Conservation (phyloP, 2,797 vertebrate species). For the Lagocephalus sceleratus region DNA sequence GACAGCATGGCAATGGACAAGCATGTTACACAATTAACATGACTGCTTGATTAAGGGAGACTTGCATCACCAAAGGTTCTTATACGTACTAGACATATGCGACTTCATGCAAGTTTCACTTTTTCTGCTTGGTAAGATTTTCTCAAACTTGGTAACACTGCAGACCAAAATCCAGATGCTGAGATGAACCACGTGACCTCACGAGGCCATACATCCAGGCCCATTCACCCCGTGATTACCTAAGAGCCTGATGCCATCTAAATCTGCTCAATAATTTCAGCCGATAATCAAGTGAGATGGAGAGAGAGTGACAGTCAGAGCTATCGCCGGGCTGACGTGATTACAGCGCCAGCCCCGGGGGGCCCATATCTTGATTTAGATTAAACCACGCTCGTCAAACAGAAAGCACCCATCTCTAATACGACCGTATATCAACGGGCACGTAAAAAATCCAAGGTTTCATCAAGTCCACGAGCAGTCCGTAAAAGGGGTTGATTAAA, state of each 20-base stretch:
- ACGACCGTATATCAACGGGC: constrained; percentile 51
- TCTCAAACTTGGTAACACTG: constrained; percentile 13
- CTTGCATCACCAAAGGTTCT: constrained; percentile 32
- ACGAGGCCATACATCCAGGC: constrained; percentile 46
- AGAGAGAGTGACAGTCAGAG: constrained; percentile 53
- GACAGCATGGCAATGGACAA: constrained; percentile 69
- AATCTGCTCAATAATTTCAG: constrained; percentile 70
- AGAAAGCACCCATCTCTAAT: constrained; percentile 64
- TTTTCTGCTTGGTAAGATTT: constrained; percentile 30
- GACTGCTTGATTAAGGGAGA: constrained; percentile 68
- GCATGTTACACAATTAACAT: constrained; percentile 72
- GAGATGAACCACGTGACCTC: constrained; percentile 5
- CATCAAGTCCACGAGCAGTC: constrained; percentile 48
- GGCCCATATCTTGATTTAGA: constrained; percentile 69
- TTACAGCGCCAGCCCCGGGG: constrained; percentile 61
- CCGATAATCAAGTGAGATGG: constrained; percentile 61
- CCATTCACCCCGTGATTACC: constrained; percentile 58
- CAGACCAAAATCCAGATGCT: constrained; percentile 36
- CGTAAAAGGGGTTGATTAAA: constrained; percentile 39
- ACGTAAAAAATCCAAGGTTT: constrained; percentile 51
- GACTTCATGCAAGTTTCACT: constrained; percentile 40
- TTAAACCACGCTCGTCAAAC: constrained; percentile 68
- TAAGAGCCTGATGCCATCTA: constrained; percentile 56
- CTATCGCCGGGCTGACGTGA: constrained; percentile 61
- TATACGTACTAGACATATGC: constrained; percentile 23